Percentiles rank a stretch among this genome's conserved stretches.
phyloP scores from a whole-genome alignment of 2,113 vertebrate genomes.

The Pseudorasbora parva region DNA sequence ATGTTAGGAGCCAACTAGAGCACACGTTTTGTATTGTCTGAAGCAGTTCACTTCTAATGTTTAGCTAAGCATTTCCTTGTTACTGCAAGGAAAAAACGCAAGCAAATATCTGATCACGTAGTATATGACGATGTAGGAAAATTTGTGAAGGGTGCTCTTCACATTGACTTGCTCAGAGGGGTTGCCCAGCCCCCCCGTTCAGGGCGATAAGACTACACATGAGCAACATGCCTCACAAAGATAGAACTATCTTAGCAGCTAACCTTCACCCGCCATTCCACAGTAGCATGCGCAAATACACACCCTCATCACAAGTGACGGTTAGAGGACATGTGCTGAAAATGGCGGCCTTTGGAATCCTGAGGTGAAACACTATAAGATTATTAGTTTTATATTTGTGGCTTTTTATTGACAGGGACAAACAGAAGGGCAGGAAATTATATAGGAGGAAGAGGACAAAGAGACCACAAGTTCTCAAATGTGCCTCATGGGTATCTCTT shows the following conservation, averaged over 20 bases:
- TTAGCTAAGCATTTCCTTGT: not conserved
- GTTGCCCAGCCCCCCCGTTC: conserved; percentile 61
- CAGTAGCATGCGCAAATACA: conserved; percentile 36
- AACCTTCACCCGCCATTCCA: conserved; percentile 71
- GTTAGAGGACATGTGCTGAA: conserved; percentile 59
- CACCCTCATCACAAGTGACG: conserved; percentile 43
- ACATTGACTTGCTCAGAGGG: conserved; percentile 55
- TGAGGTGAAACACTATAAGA: not conserved
- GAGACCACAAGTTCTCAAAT: not conserved
- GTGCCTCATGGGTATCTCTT: too few relatives aligned
- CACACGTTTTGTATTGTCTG: not conserved
- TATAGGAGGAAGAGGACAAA: not conserved
- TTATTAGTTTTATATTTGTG: not conserved
- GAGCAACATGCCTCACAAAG: conserved; percentile 69
- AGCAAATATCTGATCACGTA: conserved; percentile 28
- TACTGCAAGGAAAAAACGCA: not conserved
- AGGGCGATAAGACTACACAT: conserved; percentile 69
- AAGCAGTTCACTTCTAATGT: not conserved
- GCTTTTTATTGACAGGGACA: not conserved
- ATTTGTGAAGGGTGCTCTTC: conserved; percentile 43
- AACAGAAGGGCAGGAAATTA: not conserved
- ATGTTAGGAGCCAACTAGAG: not conserved
- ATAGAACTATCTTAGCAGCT: conserved; percentile 78
- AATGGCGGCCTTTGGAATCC: conserved; percentile 62
- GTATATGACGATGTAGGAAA: conserved; percentile 35